phyloP scores from a whole-genome alignment of 1,140 invertebrate species.

The Idris sp. region DNA sequence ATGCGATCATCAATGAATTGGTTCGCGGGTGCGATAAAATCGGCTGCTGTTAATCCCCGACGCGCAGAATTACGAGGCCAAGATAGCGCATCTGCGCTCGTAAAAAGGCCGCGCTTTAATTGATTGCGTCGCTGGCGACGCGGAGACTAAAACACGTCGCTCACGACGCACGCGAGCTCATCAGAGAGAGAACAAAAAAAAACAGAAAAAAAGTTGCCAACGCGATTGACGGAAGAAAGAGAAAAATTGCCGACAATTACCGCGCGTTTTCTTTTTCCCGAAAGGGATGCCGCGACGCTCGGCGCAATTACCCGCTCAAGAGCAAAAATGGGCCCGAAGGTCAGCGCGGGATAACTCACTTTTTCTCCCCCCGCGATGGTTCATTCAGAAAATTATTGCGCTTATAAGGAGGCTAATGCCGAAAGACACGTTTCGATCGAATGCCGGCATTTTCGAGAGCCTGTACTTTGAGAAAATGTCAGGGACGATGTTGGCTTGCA shows the following conservation, averaged over 20 bases:
- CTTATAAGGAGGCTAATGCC: conserved; percentile 30
- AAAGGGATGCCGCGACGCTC: conserved; percentile 42
- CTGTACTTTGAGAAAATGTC: conserved; percentile 13
- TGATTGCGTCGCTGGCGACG: conserved; percentile 38
- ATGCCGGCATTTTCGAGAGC: conserved; percentile 2
- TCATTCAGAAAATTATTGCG: conserved; percentile 43
- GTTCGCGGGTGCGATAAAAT: conserved; percentile 47
- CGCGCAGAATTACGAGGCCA: conserved; percentile 45
- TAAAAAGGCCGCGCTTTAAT: conserved; percentile 53
- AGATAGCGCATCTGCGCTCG: conserved; percentile 50
- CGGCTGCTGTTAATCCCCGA: conserved; percentile 26
- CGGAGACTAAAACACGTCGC: conserved; percentile 9
- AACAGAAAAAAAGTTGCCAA: too few relatives aligned
- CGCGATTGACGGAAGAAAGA: conserved; percentile 17
- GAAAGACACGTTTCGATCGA: background rate
- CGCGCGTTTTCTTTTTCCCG: conserved; percentile 46
- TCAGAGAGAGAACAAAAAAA: too few relatives aligned
- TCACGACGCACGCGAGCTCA: conserved; percentile 15
- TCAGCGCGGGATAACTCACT: conserved; percentile 31
- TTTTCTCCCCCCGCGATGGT: conserved; percentile 20
- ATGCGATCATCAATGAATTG: conserved; percentile 56
- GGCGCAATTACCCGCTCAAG: conserved; percentile 23
- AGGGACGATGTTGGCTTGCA: background rate
- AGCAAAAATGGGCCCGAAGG: conserved; percentile 16
- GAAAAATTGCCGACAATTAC: conserved; percentile 54